phyloP scores from a whole-genome alignment of 2,888 invertebrate genomes.

The Eupithecia tripunctaria region DNA sequence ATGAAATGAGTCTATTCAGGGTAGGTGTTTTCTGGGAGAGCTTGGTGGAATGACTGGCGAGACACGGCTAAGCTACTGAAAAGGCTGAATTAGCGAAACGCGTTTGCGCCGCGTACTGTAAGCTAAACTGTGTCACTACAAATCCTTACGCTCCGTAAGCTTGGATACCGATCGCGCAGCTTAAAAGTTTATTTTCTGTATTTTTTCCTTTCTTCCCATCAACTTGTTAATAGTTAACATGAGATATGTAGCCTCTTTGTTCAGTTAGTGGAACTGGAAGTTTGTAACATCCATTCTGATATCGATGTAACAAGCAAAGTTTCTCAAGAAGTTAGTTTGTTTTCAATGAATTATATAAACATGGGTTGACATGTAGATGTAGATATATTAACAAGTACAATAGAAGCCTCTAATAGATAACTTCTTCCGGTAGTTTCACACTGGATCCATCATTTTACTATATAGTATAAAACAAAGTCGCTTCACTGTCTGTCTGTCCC shows the following conservation, averaged over 20 bases:
- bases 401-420: not conserved
- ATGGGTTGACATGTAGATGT: not conserved
- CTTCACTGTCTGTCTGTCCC: too few relatives aligned
- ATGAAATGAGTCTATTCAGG: too few relatives aligned
- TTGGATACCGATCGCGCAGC: too few relatives aligned
- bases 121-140: too few relatives aligned
- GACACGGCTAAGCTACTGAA: too few relatives aligned
- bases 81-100: too few relatives aligned
- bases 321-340: not conserved
- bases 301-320: constrained; percentile 11
- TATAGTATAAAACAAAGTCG: too few relatives aligned
- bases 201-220: not conserved
- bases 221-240: constrained; percentile 5
- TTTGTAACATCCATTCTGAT: constrained; percentile 5
- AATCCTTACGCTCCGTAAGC: too few relatives aligned
- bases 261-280: not conserved
- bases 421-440: not conserved
- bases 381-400: not conserved
- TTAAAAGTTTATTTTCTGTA: not conserved
- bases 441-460: too few relatives aligned
- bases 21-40: too few relatives aligned
- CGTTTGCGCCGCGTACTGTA: too few relatives aligned
- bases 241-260: not conserved
- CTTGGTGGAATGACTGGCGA: too few relatives aligned
- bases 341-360: constrained; percentile 4